Conservation (phyloP, 2,113 vertebrate species). For the Tychaedon coryphoeus region DNA sequence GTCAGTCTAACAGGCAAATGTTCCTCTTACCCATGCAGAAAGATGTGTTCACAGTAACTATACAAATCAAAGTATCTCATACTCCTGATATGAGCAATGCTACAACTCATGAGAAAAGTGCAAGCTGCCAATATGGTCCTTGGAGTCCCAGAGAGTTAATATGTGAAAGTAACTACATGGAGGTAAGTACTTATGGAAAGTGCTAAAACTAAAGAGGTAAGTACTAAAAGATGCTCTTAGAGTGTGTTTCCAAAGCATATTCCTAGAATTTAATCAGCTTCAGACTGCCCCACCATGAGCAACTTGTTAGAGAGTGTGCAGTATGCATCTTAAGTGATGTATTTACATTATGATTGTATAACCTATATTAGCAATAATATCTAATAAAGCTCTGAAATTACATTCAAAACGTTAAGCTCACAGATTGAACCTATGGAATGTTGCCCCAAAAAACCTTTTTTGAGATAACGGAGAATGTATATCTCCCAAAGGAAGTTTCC, state of each 20-base stretch:
- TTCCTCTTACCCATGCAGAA: not conserved
- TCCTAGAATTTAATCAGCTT: not conserved
- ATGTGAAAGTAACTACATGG: slow-evolving; percentile 65
- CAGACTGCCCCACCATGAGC: not conserved
- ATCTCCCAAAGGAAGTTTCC: not conserved
- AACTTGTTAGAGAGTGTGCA: not conserved
- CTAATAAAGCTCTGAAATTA: not conserved
- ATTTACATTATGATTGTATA: not conserved
- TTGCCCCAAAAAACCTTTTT: not conserved
- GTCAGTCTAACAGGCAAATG: not conserved
- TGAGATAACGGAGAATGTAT: not conserved
- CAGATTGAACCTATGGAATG: not conserved
- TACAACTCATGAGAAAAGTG: not conserved
- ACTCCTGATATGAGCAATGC: not conserved
- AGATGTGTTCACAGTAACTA: slow-evolving; percentile 16
- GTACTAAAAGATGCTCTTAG: not conserved
- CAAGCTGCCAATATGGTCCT: not conserved
- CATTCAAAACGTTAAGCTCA: not conserved
- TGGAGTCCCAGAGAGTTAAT: slow-evolving; percentile 35
- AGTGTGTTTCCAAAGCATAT: not conserved
- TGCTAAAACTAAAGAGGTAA: not conserved
- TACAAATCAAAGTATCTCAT: not conserved
- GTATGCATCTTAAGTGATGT: not conserved
- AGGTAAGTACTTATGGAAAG: slow-evolving; percentile 6
- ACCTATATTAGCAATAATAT: not conserved